Evolutionary conservation across 1,140 invertebrate species (phyloP), one percentile per base, ranked within the genome.

Genomic region (Adoxophyes honmai): DNA sequence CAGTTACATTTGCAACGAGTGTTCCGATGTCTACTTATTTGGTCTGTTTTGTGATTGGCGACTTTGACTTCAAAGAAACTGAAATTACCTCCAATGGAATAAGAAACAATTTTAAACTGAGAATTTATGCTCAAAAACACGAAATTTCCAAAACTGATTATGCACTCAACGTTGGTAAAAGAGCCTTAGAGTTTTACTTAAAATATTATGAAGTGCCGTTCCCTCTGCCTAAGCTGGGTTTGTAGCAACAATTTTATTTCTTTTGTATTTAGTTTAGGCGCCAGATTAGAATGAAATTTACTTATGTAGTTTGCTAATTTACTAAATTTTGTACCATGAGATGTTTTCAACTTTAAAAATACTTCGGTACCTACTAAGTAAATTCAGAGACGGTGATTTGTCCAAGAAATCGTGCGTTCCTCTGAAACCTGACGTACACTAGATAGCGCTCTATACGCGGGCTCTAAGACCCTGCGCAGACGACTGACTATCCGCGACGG

Each of bases 1-100:
- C 77, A 13, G 92, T 93, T 0, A 90, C 81, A n/a, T 99, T 98
- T 86, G 85, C 93, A 44, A 92, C 93, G 71, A 96, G 95, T 55
- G 93, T 96, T 0, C 93, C 93, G 9, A 98, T 98, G 97, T 97
- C 97, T 1, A 98, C 97, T 0, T 99, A 98, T 75, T 85, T 98
- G 1, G 93, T 94, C 0, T 97, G 95, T 72, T 97, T 98, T 81
- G 96, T 98, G 48, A 92, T 98, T 0, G 96, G 96, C 62, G 96
- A 98, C 76, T 98, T 98, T 86, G 89, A 90, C 51, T 77, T 86
- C 58, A 91, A 91, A 16, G 81, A 90, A 16, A 86, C 89, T 16
- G 90, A 75, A 0, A 91, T 93, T 42, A 80, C 90, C 61, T 79
- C 91, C 0, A 92, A 91, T 59, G 87, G 91, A 0, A 85, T 90